Base-by-base conservation (phyloP, 2,888 invertebrate species). In the Hemicrepidius hirtus region DNA sequence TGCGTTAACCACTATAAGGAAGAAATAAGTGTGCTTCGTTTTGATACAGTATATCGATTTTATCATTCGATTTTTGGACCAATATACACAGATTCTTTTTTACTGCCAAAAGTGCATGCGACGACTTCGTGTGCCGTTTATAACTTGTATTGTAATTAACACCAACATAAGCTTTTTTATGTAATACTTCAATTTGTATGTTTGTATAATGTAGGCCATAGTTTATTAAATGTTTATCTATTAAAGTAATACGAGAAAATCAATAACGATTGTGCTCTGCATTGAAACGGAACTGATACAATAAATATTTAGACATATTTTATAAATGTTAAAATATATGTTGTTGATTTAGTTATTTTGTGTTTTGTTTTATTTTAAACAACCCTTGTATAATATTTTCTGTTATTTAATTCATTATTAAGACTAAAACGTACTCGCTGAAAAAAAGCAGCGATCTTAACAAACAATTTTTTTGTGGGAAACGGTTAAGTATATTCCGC, bases 321-420 rank as follows among this genome's bases (percentile, higher is more conserved):
- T 67, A 82, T 82, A 81, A 82, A 83, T 83, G 82, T 83, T 84
- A 81, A 82, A 84, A 83, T 84, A 84, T 83, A 84, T 79, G 82
- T 83, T 82, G 81, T 82, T 82, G 80, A 82, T 82, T 80, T 80
- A 77, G 66, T 66, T 59, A 68, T 64, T 50, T 46, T 50, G 41
- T 66, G 37, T 64, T 64, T 68, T 66, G 24, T 64, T 71, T 71
- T 44, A 44, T 46, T 71, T 53, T 53, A 2, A 24, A 28, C n/a
- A n/a, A 24, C n/a, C 53, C 46, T 9, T 53, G 20, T 62, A 59
- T n/a, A n/a, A n/a, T n/a, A 46, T 46, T 9, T 46, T 46, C 16
- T 16, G 46, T 46, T 40, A 40, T 13, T 44, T 49, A 49, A 49
- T 28, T 12, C n/a, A 21, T 28, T n/a, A 16, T 49, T 24, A 20